Base-by-base conservation (phyloP, 2,888 invertebrate species). In the Napeogenes sylphis region DNA sequence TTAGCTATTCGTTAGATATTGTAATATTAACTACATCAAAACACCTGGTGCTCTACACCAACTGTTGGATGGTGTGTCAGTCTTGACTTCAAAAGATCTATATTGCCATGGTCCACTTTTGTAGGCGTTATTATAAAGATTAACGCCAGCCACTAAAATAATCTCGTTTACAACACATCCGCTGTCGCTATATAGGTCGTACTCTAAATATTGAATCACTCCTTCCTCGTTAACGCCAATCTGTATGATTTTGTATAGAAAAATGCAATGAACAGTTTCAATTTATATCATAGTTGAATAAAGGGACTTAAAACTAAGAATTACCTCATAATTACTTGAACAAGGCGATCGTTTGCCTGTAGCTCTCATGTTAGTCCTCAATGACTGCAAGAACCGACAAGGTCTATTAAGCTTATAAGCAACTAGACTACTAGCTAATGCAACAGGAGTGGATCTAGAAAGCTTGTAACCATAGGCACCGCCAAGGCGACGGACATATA, bases 381-480 rank as follows among this genome's bases (percentile, higher is more conserved):
- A 83, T 6, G 92, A 85, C 78, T 94, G 78, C 46, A 92, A 85
- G 55, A 95, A 84, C 56, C 93, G 90, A 0, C 94, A 93, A 0
- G 95, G 94, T 58, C 80, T 78, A 74, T 92, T 90, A 1, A 94
- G 77, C 63, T 91, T 91, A 67, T 89, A 73, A 0, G 93, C 91
- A 0, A 93, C 95, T 5, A 95, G 73, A 0, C 94, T 93, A 63
- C 93, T 92, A 0, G 94, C 93, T 13, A 92, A 88, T 0, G 93
- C 88, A 2, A 92, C 75, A 45, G 91, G 84, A 4, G 84, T 74
- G 5, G 89, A 83, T 38, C 94, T 87, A 0, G 92, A 89, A 66
- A 95, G 91, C 81, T 97, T 97, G 0, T 90, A 89, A 0, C 97
- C 97, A 73, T 93, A 97, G 0, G 90, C 94, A 4, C 97, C 97